Base-by-base conservation (phyloP, 1,140 invertebrate genomes). In the Venturia canescens region DNA sequence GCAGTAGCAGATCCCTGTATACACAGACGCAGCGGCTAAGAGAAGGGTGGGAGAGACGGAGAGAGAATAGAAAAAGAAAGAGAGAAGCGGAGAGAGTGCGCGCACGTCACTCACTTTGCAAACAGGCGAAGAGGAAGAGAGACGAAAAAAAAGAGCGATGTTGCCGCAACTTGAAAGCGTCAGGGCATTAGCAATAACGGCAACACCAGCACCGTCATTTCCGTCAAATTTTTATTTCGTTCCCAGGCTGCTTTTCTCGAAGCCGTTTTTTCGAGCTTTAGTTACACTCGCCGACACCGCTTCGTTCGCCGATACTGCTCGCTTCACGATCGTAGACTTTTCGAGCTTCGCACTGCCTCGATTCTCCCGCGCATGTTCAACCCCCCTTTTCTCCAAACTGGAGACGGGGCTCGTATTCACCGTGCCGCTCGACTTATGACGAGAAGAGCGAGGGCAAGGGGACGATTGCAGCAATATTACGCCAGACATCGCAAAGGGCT, bases 331-430 rank as follows among this genome's bases (percentile, higher is more conserved):
- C 60, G 23, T 63, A 63, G 60, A 63, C 60, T 23, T 63, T 26
- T 13, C 50, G 16, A 13, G 60, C n/a, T 63, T 63, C 21, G 60
- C 18, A 5, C 44, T 53, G 53, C 27, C 72, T 26, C 13, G 60
- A 23, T 63, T n/a, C 60, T 31, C 72, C 13, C 72, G 72, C 72
- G 72, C 72, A 76, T 76, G 72, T 76, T 76, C 72, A 76, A 53
- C 53, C 53, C 60, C 21, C 60, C 53, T 57, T 53, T 53, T 53
- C n/a, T n/a, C 38, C 27, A 31, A 31, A 60, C 72, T 60, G 15
- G 27, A 18, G 50, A 29, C 21, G 71, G 71, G 21, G 67, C 67
- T 27, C 31, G 13, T 15, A 44, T 48, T 29, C 26, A 26, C n/a
- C 50, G 60, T 63, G 60, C n/a, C 53, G 53, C 21, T 63, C 50